phyloP scores from a whole-genome alignment of 2,888 invertebrate species.

The Apamea epomidion region DNA sequence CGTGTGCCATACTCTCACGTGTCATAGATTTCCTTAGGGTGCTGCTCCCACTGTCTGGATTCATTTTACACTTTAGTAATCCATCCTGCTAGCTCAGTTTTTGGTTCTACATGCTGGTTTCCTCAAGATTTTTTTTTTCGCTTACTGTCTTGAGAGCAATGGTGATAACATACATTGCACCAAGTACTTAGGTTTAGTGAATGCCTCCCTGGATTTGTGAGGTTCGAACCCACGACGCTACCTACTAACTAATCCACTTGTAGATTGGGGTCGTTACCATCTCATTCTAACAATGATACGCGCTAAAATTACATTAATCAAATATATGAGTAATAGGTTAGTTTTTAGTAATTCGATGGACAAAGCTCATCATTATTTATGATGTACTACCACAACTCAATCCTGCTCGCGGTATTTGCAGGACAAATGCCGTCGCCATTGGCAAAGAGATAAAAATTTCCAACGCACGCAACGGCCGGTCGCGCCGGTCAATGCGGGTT shows the following conservation, averaged over 20 bases:
- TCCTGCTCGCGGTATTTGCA: conserved; percentile 29
- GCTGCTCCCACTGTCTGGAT: neutral
- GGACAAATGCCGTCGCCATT: conserved; percentile 58
- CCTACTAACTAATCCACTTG: too few species aligned
- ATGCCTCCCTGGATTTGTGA: neutral
- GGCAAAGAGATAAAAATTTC: conserved; percentile 62
- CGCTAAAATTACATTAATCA: neutral
- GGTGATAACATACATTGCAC: neutral
- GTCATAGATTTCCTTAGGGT: neutral
- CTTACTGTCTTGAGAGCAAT: neutral
- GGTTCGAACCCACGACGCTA: neutral
- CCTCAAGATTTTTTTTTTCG: neutral
- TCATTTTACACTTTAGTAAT: neutral
- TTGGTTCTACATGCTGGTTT: neutral
- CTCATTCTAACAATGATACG: neutral
- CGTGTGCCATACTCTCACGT: neutral
- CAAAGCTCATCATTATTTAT: neutral
- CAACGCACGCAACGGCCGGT: conserved; percentile 48
- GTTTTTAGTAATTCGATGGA: neutral
- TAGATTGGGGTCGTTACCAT: neutral
- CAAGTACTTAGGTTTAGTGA: neutral
- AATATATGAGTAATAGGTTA: neutral
- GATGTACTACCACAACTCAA: neutral
- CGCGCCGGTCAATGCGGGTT: conserved; percentile 40
- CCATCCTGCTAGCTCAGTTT: neutral